phyloP scores from a whole-genome alignment of 2,113 vertebrate species.

The Prunella himalayana region DNA sequence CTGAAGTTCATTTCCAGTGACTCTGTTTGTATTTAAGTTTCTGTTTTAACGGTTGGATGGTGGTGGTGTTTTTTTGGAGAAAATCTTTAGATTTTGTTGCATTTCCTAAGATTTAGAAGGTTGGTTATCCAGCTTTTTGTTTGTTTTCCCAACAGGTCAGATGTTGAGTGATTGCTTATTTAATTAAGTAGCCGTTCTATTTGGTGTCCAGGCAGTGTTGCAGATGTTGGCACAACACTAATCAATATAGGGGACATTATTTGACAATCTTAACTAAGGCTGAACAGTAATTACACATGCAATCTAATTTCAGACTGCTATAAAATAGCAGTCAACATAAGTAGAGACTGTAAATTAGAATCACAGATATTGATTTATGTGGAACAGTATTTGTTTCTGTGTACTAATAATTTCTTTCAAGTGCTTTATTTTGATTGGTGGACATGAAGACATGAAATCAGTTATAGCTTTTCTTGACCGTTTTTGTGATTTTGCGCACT shows the following conservation, averaged over 20 bases:
- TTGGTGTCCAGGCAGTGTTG: background rate
- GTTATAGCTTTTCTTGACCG: background rate
- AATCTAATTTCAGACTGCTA: background rate
- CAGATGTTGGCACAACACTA: background rate
- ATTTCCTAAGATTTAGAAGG: background rate
- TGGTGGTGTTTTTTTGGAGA: rapidly evolving
- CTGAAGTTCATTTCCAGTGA: background rate
- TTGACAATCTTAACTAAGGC: background rate
- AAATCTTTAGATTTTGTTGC: background rate
- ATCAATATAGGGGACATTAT: background rate
- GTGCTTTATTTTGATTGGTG: background rate
- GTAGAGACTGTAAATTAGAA: background rate
- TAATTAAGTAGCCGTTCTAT: background rate
- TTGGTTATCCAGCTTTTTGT: background rate
- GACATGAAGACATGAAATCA: background rate
- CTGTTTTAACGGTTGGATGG: background rate
- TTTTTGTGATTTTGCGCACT: background rate
- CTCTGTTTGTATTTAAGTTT: background rate
- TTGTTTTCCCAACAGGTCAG: background rate
- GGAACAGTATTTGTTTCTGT: background rate
- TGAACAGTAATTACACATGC: background rate
- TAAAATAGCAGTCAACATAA: background rate
- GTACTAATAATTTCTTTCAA: background rate
- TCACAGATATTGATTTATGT: background rate
- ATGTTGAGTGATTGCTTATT: background rate